Base-by-base conservation (phyloP, 1,140 invertebrate genomes). In the Papilio polyxenes region DNA sequence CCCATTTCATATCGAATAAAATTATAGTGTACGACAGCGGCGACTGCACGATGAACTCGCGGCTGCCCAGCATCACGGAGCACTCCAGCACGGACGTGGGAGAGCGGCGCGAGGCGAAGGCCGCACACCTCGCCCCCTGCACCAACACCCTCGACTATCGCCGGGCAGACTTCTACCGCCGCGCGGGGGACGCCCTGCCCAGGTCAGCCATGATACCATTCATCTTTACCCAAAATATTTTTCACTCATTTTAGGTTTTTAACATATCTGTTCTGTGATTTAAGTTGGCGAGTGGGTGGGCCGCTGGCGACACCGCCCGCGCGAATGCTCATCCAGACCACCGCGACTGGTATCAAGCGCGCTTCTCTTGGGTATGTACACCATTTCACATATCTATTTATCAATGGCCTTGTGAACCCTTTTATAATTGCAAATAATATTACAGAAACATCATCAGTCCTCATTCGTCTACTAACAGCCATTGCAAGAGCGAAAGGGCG, bases 381-480 rank as follows among this genome's bases (percentile, higher is more conserved):
- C 1, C 5, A 11, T 17, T 11, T 13, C 40, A 72, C n/a, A 20
- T 81, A 49, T 44, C 40, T 44, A 23, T 79, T 51, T 40, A 5
- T 72, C 1, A 15, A 13, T 48, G n/a, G 6, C 20, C 2, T 40
- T 75, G 48, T 40, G 69, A 72, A 3, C 72, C 48, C 65, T 40
- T 20, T 72, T 37, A 2, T 72, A 1, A 37, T 6, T 31, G 9
- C 23, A 13, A 0, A 31, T 65, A 85, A 23, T 20, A 81, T 89
- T 87, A 17, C 87, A 94, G 92, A 8, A 94, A 91, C 82, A 92
- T 93, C 48, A 86, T 88, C 0, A 92, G 91, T 82, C 92, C 92
- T 4, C 89, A 93, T 76, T 93, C 92, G 5, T 94, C 92, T 8
- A 88, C 92, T 15, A 94, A 94, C 82, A 92, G 92, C 56, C 91